phyloP scores from a whole-genome alignment of 2,888 invertebrate species.

The Nymphalis c-album region DNA sequence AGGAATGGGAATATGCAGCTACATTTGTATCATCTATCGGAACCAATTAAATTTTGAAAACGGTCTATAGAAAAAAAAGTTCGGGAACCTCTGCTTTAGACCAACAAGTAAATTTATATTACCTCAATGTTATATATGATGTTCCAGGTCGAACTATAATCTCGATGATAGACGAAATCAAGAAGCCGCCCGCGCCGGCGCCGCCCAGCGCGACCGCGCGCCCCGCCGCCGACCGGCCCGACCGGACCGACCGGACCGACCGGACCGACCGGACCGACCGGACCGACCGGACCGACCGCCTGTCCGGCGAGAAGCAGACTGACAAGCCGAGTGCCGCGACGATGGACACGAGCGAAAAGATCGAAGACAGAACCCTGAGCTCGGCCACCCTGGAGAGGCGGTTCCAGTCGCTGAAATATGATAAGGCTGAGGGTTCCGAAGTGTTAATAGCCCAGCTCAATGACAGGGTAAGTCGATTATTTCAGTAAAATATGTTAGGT shows the following conservation, averaged over 20 bases:
- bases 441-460: constrained; percentile 73
- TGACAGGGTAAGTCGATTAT: constrained; percentile 64
- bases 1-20: too few species aligned
- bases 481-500: neutral
- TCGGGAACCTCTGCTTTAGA: too few species aligned
- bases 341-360: constrained; percentile 35
- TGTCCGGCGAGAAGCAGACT: constrained; percentile 26
- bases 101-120: too few species aligned
- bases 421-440: constrained; percentile 58
- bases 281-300: neutral
- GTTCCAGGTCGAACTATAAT: constrained; percentile 65
- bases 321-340: constrained; percentile 32
- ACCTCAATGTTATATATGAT: too few species aligned
- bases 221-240: constrained; percentile 38
- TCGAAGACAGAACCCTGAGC: constrained; percentile 33
- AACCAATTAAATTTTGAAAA: too few species aligned
- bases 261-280: constrained; percentile 34
- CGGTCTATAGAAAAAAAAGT: too few species aligned
- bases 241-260: constrained; percentile 48
- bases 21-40: too few species aligned
- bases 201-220: constrained; percentile 43
- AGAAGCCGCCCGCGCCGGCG: constrained; percentile 58
- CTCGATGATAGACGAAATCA: constrained; percentile 71
- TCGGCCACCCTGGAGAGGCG: constrained; percentile 63
- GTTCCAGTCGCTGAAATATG: constrained; percentile 45